Evolutionary conservation across 2,888 invertebrate genomes (phyloP), one percentile per base, ranked within the genome.

Genomic region (Caenorhabditis sp.): DNA sequence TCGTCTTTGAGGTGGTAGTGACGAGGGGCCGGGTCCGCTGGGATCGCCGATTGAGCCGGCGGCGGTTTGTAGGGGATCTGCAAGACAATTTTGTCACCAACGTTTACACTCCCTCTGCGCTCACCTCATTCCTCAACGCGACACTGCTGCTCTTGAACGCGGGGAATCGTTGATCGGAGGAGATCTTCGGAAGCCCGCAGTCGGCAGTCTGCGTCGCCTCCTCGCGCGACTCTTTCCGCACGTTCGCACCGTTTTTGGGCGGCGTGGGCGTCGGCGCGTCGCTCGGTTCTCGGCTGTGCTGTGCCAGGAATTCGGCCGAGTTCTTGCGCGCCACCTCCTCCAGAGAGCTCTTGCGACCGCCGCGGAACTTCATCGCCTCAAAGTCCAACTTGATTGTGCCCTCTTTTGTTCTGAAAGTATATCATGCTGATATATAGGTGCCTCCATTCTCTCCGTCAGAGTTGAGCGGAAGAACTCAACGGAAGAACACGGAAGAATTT

Each of bases 121-220:
- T n/a, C n/a, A n/a, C n/a, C n/a, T n/a, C n/a, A n/a, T n/a, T n/a
- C n/a, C n/a, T n/a, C n/a, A 53, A 5, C 35, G 46, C 37, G 8
- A 53, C 53, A 43, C 56, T 52, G 35, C 50, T 68, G 52, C 75
- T 75, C 55, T 68, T 76, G 62, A 81, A 81, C 5, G 63, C 78
- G 1, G 78, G 80, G 24, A 81, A 81, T 24, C 80, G 7, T 2
- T 58, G 50, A 24, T 17, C 30, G 26, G 35, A 30, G 8, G 52
- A 26, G 26, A 66, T 74, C 8, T 48, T 20, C 13, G 66, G 75
- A 15, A 68, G 56, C 1, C 68, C 76, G 55, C 71, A 65, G 46
- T 78, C 80, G 4, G 72, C 45, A 0, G 81, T 81, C 45, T 81
- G 81, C 11, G 81, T 81, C 5, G 81, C 81, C 26, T 81, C 81